Base-by-base conservation (phyloP, 2,888 invertebrate species). In the Archips xylosteana region DNA sequence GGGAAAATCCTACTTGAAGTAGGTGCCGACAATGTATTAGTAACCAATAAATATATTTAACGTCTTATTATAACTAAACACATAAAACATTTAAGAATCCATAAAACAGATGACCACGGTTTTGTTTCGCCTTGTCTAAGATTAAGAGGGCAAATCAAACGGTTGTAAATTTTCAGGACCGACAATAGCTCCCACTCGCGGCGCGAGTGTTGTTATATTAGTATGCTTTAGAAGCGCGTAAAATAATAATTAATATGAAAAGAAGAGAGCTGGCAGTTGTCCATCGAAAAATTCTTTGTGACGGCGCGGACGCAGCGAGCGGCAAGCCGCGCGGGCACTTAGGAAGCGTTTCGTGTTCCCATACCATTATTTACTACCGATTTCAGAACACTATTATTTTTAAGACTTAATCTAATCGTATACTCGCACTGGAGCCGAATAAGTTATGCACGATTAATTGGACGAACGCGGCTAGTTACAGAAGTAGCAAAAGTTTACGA, bases 201-300 rank as follows among this genome's bases (percentile, higher is more conserved):
- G 81, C 82, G 81, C 81, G 86, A 86, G 86, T 88, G 89, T 85
- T 90, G 88, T 90, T 92, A 89, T 93, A 92, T 89, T 88, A 90
- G 87, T 88, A 92, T 89, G 85, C 85, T 91, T 91, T 89, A 90
- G 87, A 90, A 87, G 83, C 84, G 86, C 87, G 90, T 91, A 91
- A 90, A 93, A 93, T 89, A 91, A 92, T 94, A 93, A 94, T 94
- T 94, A 92, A 93, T 92, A 89, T 91, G 87, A 89, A 89, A 92
- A 92, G 89, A 90, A 87, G 81, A 85, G 85, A 78, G 83, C 83
- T 94, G 94, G 93, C 94, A 91, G 83, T 80, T 82, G 81, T 88
- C 93, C 92, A 93, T 85, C 80, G 80, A 83, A 83, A 90, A 89
- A 90, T 89, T 89, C 88, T 85, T 81, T 76, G 81, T 79, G 77